Evolutionary conservation across 1,140 invertebrate species (phyloP).

Genomic region (Brachionus sp.): DNA sequence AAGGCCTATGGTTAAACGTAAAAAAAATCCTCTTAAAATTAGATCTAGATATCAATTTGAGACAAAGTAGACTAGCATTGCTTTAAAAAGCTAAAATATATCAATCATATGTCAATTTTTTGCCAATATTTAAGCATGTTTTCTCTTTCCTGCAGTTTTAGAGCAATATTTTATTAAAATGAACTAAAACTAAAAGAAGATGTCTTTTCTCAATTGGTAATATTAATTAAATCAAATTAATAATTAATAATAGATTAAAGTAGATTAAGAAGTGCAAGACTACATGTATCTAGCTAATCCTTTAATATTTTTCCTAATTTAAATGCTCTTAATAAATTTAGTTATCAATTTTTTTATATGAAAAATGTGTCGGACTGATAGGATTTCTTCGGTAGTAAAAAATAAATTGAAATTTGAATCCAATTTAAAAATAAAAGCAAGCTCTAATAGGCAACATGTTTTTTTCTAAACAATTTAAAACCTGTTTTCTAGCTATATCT

Average conservation of each 20-base stretch:
- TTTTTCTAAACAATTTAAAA: not conserved
- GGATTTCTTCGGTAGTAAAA: not conserved
- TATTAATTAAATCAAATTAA: not conserved
- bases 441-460: not conserved
- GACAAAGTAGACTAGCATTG: not conserved
- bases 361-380: not conserved
- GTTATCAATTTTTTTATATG: not conserved
- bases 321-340: not conserved
- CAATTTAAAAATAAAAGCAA: not conserved
- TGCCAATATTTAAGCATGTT: not conserved
- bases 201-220: not conserved
- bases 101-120: not conserved
- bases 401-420: not conserved
- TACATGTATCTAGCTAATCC: not conserved
- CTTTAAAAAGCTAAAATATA: not conserved
- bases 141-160: too few species aligned
- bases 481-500: too few species aligned
- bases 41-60: not conserved
- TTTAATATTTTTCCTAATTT: not conserved
- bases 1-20: not conserved
- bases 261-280: not conserved
- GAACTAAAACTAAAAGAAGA: too few species aligned
- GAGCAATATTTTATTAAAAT: too few species aligned
- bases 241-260: not conserved
- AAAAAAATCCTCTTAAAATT: not conserved